Base-by-base conservation (phyloP, 2,113 vertebrate genomes). In the Oenanthe melanoleuca region DNA sequence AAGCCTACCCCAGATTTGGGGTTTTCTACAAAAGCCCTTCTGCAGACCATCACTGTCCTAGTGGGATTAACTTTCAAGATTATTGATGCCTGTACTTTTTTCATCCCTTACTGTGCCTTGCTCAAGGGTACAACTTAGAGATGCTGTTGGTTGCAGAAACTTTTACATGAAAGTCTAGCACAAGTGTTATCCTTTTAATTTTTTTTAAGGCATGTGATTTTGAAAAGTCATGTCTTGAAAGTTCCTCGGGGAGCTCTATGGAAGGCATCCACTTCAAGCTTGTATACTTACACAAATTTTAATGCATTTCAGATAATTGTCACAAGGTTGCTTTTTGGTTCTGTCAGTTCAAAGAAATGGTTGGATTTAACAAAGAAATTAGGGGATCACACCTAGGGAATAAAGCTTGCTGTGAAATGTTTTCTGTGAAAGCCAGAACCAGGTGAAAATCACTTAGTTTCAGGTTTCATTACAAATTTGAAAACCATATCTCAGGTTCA, bases 401-500 rank as follows among this genome's bases (percentile, higher is more conserved):
- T 96, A 96, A 93, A 84, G 53, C 82, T 93, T 96, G 86, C 86
- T 95, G 92, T 75, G 82, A 95, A 96, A 96, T 83, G 86, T 84
- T 93, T 95, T 95, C 88, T 95, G 75, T 86, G 45, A 94, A 94
- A 95, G 94, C 88, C 95, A 95, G 90, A 93, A 80, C 95, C 94
- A 94, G 94, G 92, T 95, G 94, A 97, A 97, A 97, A 96, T 96
- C 95, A 96, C 95, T 96, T 96, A 95, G 96, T 96, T 96, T 97
- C 96, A 95, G 90, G 90, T 97, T 96, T 97, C 95, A 94, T 96
- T 96, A 96, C 93, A 96, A 94, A 96, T 97, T 95, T 90, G 85
- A 96, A 97, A 96, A 96, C 93, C 95, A 92, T 97, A 94, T 96
- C 93, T 96, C 90, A 90, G 95, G 96, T 96, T 97, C 95, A 96